phyloP scores from a whole-genome alignment of 2,797 vertebrate genomes.

The Tenualosa ilisha region DNA sequence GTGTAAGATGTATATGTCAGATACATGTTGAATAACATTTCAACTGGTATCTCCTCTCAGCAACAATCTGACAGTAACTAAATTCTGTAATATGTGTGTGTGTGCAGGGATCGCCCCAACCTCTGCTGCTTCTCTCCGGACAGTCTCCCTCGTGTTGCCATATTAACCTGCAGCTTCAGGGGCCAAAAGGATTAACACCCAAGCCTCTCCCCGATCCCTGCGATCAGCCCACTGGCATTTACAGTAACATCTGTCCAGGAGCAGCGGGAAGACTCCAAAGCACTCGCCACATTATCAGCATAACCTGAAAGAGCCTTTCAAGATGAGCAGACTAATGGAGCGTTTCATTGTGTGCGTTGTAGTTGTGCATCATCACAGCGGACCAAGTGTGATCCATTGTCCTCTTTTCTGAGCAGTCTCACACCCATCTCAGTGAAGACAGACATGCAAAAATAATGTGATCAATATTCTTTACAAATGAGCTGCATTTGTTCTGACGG shows the following conservation, averaged over 20 bases:
- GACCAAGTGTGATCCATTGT: not conserved
- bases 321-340: not conserved
- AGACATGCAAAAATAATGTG: constrained; percentile 74
- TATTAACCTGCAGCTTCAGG: not conserved
- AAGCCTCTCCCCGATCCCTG: not conserved
- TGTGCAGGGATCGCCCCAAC: constrained; percentile 34
- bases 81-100: not conserved
- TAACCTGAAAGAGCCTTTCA: not conserved
- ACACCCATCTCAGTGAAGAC: constrained; percentile 57
- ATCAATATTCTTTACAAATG: constrained; percentile 71
- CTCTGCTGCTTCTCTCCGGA: constrained; percentile 55
- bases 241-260: not conserved
- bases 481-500: constrained; percentile 51
- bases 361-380: not conserved
- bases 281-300: not conserved
- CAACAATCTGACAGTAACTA: not conserved
- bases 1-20: no score
- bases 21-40: no score
- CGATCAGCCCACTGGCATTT: not conserved
- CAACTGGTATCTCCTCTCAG: not conserved
- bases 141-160: constrained; percentile 39
- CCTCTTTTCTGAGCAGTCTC: not conserved
- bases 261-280: not conserved
- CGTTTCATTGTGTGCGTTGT: not conserved
- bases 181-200: not conserved